Conservation (phyloP, 2,888 invertebrate species). For the Synergus japonicus region DNA sequence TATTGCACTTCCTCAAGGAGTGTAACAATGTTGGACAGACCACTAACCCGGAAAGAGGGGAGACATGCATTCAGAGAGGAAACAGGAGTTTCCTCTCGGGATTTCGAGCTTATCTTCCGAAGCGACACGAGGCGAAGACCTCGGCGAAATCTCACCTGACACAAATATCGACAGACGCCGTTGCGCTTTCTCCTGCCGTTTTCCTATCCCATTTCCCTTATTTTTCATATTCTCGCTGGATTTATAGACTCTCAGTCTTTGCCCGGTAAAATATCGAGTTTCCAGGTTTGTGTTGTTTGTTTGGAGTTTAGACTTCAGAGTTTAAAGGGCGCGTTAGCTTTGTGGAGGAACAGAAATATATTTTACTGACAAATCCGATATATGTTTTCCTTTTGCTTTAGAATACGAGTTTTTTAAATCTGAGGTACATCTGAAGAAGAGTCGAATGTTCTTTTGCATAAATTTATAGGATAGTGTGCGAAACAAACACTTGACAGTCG, state of each 20-base stretch:
- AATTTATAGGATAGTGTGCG: too few relatives aligned
- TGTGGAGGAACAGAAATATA: neutral
- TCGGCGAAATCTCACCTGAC: neutral
- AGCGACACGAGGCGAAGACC: neutral
- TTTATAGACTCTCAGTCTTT: slow-evolving; percentile 11
- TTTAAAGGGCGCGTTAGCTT: neutral
- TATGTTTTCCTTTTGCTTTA: neutral
- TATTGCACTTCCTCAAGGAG: neutral
- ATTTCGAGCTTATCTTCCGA: slow-evolving; percentile 23
- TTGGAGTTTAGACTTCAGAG: neutral
- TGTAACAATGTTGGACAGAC: slow-evolving; percentile 15
- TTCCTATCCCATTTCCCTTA: slow-evolving; percentile 10
- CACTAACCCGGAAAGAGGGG: slow-evolving; percentile 28
- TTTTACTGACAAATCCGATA: neutral
- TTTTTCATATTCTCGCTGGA: slow-evolving; percentile 17
- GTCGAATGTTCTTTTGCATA: neutral
- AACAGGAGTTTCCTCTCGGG: neutral
- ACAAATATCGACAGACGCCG: slow-evolving; percentile 27
- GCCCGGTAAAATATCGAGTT: neutral
- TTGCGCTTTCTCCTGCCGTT: slow-evolving; percentile 4
- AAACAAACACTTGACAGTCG: too few relatives aligned
- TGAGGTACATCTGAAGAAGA: neutral
- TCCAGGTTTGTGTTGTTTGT: neutral
- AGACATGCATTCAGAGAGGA: slow-evolving; percentile 27
- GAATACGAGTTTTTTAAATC: neutral